phyloP scores from a whole-genome alignment of 2,888 invertebrate genomes.

The Hirudinaria manillensis region DNA sequence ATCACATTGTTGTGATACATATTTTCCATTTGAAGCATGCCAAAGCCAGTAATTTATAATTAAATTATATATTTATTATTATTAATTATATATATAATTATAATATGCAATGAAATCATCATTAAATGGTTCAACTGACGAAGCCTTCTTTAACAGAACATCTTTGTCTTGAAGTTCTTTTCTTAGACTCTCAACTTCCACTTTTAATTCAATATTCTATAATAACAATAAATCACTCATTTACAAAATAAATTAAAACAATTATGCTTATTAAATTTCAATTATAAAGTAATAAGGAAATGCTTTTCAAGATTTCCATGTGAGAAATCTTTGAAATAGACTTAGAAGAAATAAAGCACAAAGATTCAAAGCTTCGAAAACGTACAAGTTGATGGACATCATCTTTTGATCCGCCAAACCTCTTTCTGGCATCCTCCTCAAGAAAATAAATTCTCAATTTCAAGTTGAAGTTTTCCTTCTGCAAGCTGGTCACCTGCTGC shows the following conservation, averaged over 20 bases:
- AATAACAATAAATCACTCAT: neutral
- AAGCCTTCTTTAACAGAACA: slow-evolving; percentile 73
- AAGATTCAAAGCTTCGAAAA: too few relatives aligned
- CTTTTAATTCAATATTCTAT: slow-evolving; percentile 52
- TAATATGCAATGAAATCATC: neutral
- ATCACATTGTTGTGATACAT: too few relatives aligned
- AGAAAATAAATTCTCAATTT: slow-evolving; percentile 83
- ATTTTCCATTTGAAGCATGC: too few relatives aligned
- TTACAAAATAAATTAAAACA: neutral
- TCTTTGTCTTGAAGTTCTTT: slow-evolving; percentile 70
- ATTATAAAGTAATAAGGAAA: too few relatives aligned
- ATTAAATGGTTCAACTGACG: slow-evolving; percentile 33
- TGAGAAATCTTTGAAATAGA: too few relatives aligned
- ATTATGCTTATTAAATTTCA: neutral
- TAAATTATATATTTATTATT: too few relatives aligned
- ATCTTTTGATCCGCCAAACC: slow-evolving; percentile 64
- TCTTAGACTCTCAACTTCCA: slow-evolving; percentile 50
- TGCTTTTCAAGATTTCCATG: too few relatives aligned
- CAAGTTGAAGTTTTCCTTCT: slow-evolving; percentile 85
- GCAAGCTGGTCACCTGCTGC: slow-evolving; percentile 72
- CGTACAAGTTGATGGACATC: slow-evolving; percentile 62
- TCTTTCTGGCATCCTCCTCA: slow-evolving; percentile 72
- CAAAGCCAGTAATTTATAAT: too few relatives aligned
- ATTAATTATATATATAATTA: neutral
- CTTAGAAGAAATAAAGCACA: too few relatives aligned